These are phyloP conservation scores for Eupristina koningsbergeri DNA, from an alignment of 1,140 invertebrate genomes.

Conservation along the genomic window DNA sequence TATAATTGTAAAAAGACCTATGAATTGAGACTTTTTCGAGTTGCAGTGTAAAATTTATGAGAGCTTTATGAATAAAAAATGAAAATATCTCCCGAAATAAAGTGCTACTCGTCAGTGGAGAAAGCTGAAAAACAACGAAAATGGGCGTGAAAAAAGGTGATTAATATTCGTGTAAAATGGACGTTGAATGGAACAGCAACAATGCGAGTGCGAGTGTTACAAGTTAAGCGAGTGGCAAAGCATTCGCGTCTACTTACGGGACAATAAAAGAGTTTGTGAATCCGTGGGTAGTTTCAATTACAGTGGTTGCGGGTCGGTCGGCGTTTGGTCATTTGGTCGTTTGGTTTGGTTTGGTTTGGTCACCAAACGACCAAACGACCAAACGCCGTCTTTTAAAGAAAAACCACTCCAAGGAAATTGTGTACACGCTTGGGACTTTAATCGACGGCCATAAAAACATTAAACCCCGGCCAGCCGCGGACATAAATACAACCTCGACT, in stretches of 20 bases:
- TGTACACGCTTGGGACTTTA: not conserved
- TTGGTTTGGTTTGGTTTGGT: too few species aligned
- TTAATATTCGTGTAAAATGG: not conserved
- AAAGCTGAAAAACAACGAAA: too few species aligned
- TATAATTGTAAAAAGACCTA: too few species aligned
- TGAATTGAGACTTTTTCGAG: too few species aligned
- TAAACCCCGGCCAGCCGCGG: not conserved
- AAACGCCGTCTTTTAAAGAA: not conserved
- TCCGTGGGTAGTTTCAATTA: not conserved
- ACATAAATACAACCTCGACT: conserved; percentile 5
- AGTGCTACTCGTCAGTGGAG: too few species aligned
- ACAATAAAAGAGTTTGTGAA: not conserved
- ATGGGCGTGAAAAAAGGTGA: too few species aligned
- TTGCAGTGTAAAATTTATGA: too few species aligned
- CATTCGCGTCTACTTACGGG: not conserved
- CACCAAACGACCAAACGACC: not conserved
- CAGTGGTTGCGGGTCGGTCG: too few species aligned
- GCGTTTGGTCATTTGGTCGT: too few species aligned
- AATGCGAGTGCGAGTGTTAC: not conserved
- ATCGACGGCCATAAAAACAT: not conserved
- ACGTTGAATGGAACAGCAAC: too few species aligned
- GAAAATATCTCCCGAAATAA: too few species aligned
- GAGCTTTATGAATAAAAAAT: too few species aligned
- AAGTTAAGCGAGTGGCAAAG: not conserved
- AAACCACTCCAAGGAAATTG: not conserved